Conservation (phyloP, 2,113 vertebrate genomes). For the Prunella himalayana region DNA sequence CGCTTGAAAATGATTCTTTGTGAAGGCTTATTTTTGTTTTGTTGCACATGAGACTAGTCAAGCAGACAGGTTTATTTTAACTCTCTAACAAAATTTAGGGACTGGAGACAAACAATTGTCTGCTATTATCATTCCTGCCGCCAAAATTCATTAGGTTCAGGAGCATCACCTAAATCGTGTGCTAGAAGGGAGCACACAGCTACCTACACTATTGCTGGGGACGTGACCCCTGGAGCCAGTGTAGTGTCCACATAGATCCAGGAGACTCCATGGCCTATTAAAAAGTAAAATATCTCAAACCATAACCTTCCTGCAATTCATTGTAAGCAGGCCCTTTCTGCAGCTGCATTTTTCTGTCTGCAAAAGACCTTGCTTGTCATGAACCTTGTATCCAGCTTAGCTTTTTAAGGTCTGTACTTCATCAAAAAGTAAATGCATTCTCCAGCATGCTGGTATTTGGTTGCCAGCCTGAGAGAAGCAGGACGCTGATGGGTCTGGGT, state of each 20-base stretch:
- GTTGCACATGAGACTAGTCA: slow-evolving; percentile 37
- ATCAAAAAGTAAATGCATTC: neutral
- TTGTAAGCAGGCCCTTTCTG: neutral
- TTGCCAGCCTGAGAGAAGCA: neutral
- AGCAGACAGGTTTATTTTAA: slow-evolving; percentile 54
- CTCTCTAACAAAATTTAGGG: slow-evolving; percentile 26
- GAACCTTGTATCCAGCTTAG: neutral
- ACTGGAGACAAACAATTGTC: slow-evolving; percentile 38
- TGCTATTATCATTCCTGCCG: neutral
- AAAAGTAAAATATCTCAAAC: neutral
- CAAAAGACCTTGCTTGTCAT: neutral
- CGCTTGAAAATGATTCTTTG: slow-evolving; percentile 48
- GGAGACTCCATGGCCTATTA: neutral
- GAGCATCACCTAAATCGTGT: neutral
- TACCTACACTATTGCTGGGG: neutral
- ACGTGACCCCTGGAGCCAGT: neutral
- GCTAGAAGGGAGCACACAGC: neutral
- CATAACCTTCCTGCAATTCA: neutral
- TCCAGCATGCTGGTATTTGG: neutral
- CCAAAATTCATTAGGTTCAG: slow-evolving; percentile 49
- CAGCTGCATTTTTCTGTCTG: neutral
- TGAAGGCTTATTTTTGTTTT: slow-evolving; percentile 52
- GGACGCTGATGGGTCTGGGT: neutral
- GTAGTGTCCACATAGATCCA: neutral
- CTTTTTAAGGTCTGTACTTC: neutral